These are phyloP conservation scores for Anoplopoma fimbria DNA, from an alignment of 2,113 vertebrate genomes.

Conservation along the genomic window DNA sequence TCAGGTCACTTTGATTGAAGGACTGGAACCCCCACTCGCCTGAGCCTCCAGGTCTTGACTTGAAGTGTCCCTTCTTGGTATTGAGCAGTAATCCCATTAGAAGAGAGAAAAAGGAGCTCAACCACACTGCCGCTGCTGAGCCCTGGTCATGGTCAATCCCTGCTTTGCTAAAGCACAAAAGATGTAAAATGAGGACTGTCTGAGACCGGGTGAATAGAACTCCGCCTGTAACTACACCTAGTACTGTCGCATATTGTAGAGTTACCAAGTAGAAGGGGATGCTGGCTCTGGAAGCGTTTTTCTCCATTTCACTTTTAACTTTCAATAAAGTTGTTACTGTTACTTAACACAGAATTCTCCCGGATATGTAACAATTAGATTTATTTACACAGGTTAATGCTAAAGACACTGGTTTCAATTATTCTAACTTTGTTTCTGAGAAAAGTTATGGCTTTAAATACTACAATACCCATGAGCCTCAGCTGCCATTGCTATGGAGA, in stretches of 20 bases:
- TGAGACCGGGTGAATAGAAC: conserved; percentile 9
- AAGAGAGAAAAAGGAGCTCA: conserved; percentile 38
- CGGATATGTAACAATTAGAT: not conserved
- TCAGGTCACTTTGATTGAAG: conserved; percentile 54
- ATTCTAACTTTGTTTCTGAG: not conserved
- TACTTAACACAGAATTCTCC: not conserved
- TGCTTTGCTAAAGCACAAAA: conserved; percentile 54
- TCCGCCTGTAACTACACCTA: conserved; percentile 8
- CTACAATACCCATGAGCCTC: not conserved
- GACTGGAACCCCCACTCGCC: conserved; percentile 23
- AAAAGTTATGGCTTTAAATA: not conserved
- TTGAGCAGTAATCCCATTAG: conserved; percentile 65
- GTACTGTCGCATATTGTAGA: not conserved
- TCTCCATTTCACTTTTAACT: not conserved
- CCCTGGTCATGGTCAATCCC: conserved; percentile 42
- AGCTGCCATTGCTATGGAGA: not conserved
- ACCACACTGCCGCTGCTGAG: conserved; percentile 32
- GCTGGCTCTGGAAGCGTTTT: not conserved
- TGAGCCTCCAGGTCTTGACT: conserved; percentile 26
- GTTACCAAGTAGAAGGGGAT: not conserved
- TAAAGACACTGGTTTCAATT: not conserved
- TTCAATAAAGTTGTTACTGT: not conserved
- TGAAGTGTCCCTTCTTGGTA: conserved; percentile 35
- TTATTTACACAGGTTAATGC: no score
- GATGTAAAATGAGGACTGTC: conserved; percentile 20